Evolutionary conservation across 2,113 vertebrate species (phyloP).

Genomic region (Gambusia affinis): DNA sequence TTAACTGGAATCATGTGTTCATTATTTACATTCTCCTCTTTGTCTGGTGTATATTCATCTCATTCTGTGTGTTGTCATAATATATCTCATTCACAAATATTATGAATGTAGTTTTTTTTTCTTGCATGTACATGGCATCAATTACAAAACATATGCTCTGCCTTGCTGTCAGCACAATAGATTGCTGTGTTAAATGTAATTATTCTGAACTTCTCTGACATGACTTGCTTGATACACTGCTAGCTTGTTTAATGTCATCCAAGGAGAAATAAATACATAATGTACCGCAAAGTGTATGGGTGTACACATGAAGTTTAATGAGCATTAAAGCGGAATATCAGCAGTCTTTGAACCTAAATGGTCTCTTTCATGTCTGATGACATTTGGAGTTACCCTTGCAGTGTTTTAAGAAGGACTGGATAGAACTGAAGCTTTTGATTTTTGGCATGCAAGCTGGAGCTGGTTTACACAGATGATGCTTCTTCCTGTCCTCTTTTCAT

Average conservation of each 20-base stretch:
- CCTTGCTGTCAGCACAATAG: conserved; percentile 2
- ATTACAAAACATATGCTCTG: not conserved
- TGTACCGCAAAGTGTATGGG: not conserved
- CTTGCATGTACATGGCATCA: conserved; percentile 1
- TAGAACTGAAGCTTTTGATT: not conserved
- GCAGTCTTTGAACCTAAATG: not conserved
- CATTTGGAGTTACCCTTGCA: not conserved
- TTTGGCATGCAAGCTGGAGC: not conserved
- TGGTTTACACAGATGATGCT: conserved; percentile 5
- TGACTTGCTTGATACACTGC: not conserved
- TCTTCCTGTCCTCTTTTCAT: not conserved
- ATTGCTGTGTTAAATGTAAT: not conserved
- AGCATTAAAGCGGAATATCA: not conserved
- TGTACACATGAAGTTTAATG: not conserved
- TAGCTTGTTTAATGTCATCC: not conserved
- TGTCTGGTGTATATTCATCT: not conserved
- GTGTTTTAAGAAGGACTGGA: not conserved
- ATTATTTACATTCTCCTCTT: not conserved
- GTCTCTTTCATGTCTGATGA: not conserved
- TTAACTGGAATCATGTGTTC: conserved; percentile 24
- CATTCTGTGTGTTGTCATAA: not conserved
- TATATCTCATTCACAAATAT: not conserved
- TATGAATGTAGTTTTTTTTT: not conserved
- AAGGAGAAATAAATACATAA: not conserved
- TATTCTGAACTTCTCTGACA: not conserved